Conservation (phyloP, 2,797 vertebrate species). For the Simalia tracyae region DNA sequence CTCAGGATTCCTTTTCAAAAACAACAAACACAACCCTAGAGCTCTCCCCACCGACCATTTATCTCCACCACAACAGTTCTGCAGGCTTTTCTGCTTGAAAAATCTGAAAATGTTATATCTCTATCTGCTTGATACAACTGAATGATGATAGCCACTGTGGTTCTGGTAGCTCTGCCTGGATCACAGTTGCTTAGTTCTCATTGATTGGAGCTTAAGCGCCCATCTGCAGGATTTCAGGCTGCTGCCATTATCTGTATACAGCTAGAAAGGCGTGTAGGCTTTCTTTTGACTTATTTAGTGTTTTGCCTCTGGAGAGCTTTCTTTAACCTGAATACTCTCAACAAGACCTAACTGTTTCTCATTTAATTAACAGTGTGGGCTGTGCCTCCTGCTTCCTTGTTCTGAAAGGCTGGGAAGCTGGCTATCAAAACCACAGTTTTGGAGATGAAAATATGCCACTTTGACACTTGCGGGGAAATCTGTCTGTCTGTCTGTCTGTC, state of each 20-base stretch:
- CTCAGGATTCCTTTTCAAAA: background rate
- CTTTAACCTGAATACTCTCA: background rate
- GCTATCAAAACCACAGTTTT: background rate
- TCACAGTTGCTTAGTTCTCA: background rate
- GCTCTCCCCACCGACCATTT: background rate
- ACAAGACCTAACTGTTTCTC: background rate
- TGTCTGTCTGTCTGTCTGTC: too few relatives aligned
- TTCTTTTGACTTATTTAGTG: background rate
- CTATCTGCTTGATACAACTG: background rate
- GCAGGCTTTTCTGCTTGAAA: background rate
- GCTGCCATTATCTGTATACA: background rate
- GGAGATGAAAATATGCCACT: background rate
- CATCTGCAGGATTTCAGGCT: background rate
- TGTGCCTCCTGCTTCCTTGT: background rate
- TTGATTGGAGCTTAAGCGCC: background rate
- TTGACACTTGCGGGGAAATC: background rate
- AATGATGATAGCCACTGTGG: too few relatives aligned
- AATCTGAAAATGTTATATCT: background rate
- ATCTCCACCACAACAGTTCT: background rate
- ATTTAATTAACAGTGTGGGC: background rate
- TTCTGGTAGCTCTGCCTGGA: background rate
- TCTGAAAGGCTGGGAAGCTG: constrained; percentile 1
- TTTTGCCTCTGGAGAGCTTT: background rate
- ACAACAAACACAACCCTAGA: background rate
- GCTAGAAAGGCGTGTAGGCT: background rate